Evolutionary conservation across 1,140 invertebrate species (phyloP), one percentile per base, ranked within the genome.

Genomic region (Euschistus heros): DNA sequence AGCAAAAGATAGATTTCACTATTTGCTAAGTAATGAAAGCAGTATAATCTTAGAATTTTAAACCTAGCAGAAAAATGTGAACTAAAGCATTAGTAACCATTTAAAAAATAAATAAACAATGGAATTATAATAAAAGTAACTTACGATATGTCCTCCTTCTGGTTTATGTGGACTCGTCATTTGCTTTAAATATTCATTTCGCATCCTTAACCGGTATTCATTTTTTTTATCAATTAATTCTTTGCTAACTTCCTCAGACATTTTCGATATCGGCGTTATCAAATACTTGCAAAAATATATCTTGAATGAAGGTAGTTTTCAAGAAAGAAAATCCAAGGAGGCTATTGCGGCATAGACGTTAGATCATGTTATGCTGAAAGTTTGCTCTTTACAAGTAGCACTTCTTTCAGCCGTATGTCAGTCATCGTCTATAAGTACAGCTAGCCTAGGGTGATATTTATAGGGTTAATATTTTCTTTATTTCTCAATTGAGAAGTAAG

Each of bases 211-310:
- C 26, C 66, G 14, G 20, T 63, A 47, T 33, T 67, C 33, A 47
- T 67, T 67, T 27, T 67, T 67, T 27, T 27, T 42, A 14, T 62
- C 66, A 26, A 67, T 55, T 2, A 67, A 24, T n/a, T 63, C 46
- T 42, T 30, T 37, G 54, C 24, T 54, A 33, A 54, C 13, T 46
- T 62, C 60, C 13, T 20, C 14, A 17, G 60, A 18, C 60, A 62
- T 62, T 18, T 24, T 33, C 2, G 17, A 24, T 10, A 13, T 10
- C 7, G 1, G 33, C 13, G 1, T 1, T 10, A 37, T 6, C 2
- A 30, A 30, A 37, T 10, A 1, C 6, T 37, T 13, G 6, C 3
- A 37, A 13, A 13, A 37, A 10, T 37, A 37, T 37, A 1, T 37
- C 33, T 37, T 37, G 13, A 37, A 6, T 10, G 13, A 13, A 37